Conservation (phyloP, 2,888 invertebrate species). For the Andricus quercusramuli region DNA sequence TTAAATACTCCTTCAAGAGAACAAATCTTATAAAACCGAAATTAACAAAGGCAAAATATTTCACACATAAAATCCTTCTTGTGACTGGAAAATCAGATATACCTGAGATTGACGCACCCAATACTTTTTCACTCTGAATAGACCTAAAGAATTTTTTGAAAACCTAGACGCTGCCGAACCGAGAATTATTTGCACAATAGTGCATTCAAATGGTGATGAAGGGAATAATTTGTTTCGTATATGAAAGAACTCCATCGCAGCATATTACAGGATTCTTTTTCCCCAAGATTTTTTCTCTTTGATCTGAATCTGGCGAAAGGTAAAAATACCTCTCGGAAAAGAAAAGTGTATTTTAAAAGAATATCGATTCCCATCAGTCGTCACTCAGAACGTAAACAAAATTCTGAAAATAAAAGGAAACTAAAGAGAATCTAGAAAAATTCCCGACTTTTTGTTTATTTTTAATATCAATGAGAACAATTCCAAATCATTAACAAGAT, state of each 20-base stretch:
- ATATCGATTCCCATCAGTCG: background rate
- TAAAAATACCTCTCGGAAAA: background rate
- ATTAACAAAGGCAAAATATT: background rate
- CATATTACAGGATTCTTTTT: background rate
- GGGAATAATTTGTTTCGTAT: conserved; percentile 11
- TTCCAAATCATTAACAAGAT: too few species aligned
- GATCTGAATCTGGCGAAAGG: background rate
- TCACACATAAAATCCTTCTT: background rate
- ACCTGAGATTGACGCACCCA: conserved; percentile 25
- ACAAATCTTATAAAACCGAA: background rate
- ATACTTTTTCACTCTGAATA: conserved; percentile 12
- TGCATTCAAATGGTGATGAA: conserved; percentile 31
- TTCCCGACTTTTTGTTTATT: too few species aligned
- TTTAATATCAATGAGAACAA: too few species aligned
- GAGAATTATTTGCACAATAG: conserved; percentile 33
- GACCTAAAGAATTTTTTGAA: conserved; percentile 20
- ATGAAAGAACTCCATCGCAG: conserved; percentile 1
- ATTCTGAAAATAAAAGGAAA: background rate
- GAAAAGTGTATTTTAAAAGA: background rate
- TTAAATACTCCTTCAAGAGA: background rate
- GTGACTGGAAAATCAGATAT: background rate
- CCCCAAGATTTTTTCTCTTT: background rate
- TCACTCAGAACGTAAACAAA: background rate
- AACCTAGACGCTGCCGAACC: background rate
- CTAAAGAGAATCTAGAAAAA: background rate